phyloP scores from a whole-genome alignment of 1,140 invertebrate genomes.

The Meloidogyne floridensis region DNA sequence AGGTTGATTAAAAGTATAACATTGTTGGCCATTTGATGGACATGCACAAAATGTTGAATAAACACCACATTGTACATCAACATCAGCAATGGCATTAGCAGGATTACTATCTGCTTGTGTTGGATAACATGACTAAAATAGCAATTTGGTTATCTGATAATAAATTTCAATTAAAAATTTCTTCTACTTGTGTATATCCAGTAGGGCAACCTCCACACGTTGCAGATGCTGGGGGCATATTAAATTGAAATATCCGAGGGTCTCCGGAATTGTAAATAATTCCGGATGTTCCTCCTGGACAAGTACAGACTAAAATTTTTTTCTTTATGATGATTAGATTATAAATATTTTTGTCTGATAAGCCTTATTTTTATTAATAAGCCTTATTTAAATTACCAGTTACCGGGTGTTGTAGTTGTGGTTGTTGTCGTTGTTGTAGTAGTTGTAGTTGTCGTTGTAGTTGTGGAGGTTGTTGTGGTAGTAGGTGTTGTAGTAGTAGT shows the following conservation, averaged over 20 bases:
- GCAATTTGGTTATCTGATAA: background rate
- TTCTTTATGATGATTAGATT: background rate
- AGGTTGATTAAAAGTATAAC: too few species aligned
- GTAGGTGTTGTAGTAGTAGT: background rate
- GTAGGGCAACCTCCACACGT: constrained; percentile 8
- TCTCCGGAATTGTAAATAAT: constrained; percentile 10
- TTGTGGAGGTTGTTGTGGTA: background rate
- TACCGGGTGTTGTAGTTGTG: background rate
- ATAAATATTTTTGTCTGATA: background rate
- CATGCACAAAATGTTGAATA: background rate
- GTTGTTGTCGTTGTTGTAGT: background rate
- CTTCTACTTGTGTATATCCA: background rate
- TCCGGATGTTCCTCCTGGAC: constrained; percentile 4
- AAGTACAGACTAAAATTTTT: background rate
- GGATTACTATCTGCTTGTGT: background rate
- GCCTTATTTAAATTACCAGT: background rate
- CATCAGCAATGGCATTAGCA: background rate
- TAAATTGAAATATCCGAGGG: background rate
- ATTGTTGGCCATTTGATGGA: too few species aligned
- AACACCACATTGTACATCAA: background rate
- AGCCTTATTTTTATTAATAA: background rate
- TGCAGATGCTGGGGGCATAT: constrained; percentile 12
- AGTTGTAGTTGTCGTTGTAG: background rate
- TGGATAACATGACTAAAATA: constrained; percentile 13
- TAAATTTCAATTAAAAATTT: background rate